These are phyloP conservation scores for Allolobophora icterica DNA, from an alignment of 2,888 invertebrate species.

Conservation along the genomic window DNA sequence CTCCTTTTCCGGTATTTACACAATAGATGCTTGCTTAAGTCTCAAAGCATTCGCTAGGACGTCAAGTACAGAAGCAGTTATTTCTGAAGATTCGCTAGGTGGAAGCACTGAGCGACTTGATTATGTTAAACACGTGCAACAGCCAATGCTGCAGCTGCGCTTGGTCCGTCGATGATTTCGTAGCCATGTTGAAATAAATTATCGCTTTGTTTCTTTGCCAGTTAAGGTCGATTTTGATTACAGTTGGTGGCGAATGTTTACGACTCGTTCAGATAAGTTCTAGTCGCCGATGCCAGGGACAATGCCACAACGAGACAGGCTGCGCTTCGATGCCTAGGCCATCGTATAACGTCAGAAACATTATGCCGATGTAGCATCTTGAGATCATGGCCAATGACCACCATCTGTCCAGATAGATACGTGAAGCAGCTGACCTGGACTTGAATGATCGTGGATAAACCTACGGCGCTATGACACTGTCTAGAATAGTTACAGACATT, in stretches of 20 bases:
- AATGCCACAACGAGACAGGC: neutral
- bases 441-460: neutral
- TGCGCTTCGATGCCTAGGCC: neutral
- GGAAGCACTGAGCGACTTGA: neutral
- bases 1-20: neutral
- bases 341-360: neutral
- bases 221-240: neutral
- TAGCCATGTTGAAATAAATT: slow-evolving; percentile 11
- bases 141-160: neutral
- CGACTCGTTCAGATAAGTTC: neutral
- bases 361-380: neutral
- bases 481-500: neutral
- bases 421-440: neutral
- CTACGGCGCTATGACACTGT: neutral
- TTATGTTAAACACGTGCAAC: neutral
- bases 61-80: neutral
- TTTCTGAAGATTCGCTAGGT: neutral
- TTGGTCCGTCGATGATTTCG: neutral
- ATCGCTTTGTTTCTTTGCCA: neutral
- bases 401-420: neutral
- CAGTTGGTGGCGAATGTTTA: neutral
- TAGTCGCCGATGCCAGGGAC: neutral
- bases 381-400: neutral
- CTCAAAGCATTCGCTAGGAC: neutral
- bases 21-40: neutral